These are phyloP conservation scores for Macrostomum cliftonense DNA, from an alignment of 2,888 invertebrate species.

Conservation along the genomic window DNA sequence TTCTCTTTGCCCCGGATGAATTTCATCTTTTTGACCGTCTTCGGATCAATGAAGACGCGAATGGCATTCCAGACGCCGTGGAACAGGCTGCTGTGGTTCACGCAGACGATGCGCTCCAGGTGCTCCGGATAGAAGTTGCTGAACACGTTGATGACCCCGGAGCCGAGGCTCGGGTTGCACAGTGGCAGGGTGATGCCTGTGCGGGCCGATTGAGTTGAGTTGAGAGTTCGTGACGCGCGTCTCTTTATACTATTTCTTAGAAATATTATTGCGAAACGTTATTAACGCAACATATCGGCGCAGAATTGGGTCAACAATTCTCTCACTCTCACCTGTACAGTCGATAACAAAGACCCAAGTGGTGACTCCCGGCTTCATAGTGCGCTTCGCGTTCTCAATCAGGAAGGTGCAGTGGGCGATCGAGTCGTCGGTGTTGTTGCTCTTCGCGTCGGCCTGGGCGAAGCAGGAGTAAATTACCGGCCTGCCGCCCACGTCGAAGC, in stretches of 20 bases:
- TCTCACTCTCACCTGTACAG: slow-evolving; percentile 21
- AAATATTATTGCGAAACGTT: no score
- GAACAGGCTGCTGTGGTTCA: slow-evolving; percentile 30
- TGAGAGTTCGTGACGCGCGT: no score
- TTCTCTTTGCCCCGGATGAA: slow-evolving; percentile 23
- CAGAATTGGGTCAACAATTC: no score
- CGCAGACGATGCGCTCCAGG: slow-evolving; percentile 26
- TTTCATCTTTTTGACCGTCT: slow-evolving; percentile 25
- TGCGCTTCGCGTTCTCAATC: slow-evolving; percentile 27
- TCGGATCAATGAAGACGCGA: slow-evolving; percentile 25
- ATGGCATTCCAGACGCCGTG: slow-evolving; percentile 33
- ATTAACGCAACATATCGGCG: no score
- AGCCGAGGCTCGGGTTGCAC: slow-evolving; percentile 30
- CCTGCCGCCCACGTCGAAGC: slow-evolving; percentile 24
- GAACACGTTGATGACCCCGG: slow-evolving; percentile 23
- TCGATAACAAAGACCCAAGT: slow-evolving; percentile 31
- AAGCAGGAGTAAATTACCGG: slow-evolving; percentile 32
- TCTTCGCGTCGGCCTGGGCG: slow-evolving; percentile 22
- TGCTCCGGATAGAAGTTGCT: slow-evolving; percentile 32
- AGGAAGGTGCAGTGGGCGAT: slow-evolving; percentile 27
- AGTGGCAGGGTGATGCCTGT: slow-evolving; percentile 27
- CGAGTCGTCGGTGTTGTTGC: slow-evolving; percentile 24
- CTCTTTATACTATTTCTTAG: no score
- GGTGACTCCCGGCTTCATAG: slow-evolving; percentile 22
- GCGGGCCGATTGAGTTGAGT: no score